These are phyloP conservation scores for Zaprionus davidi DNA, from an alignment of 1,140 invertebrate species.

Conservation along the genomic window DNA sequence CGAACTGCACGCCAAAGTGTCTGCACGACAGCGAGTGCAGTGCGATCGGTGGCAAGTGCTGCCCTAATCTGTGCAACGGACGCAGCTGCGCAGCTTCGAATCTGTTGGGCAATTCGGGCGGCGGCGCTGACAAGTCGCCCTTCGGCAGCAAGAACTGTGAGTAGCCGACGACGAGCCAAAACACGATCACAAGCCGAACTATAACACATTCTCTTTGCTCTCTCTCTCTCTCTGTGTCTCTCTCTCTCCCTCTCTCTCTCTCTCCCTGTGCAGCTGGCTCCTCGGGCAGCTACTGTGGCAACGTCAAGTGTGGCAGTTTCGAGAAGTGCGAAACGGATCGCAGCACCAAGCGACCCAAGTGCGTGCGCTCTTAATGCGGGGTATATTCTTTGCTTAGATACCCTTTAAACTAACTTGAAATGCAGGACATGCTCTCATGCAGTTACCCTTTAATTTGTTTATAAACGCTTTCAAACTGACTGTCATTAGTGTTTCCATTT, in stretches of 20 bases:
- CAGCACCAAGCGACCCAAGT: constrained; percentile 88
- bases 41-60: constrained; percentile 87
- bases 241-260: neutral
- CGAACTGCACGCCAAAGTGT: constrained; percentile 88
- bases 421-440: neutral
- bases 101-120: constrained; percentile 67
- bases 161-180: constrained; percentile 8
- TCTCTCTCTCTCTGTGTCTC: neutral
- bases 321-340: constrained; percentile 89
- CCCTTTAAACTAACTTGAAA: neutral
- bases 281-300: constrained; percentile 87
- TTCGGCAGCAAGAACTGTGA: constrained; percentile 81
- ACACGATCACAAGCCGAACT: neutral
- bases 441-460: neutral
- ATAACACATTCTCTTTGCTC: neutral
- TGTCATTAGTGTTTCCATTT: neutral
- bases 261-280: constrained; percentile 83
- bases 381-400: constrained; percentile 13
- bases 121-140: constrained; percentile 59
- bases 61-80: constrained; percentile 88
- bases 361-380: constrained; percentile 85
- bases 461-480: neutral
- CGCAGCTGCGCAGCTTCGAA: constrained; percentile 87
- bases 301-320: constrained; percentile 87
- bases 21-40: constrained; percentile 88